Conservation (phyloP, 2,888 invertebrate species). For the Xestia c-nigrum region DNA sequence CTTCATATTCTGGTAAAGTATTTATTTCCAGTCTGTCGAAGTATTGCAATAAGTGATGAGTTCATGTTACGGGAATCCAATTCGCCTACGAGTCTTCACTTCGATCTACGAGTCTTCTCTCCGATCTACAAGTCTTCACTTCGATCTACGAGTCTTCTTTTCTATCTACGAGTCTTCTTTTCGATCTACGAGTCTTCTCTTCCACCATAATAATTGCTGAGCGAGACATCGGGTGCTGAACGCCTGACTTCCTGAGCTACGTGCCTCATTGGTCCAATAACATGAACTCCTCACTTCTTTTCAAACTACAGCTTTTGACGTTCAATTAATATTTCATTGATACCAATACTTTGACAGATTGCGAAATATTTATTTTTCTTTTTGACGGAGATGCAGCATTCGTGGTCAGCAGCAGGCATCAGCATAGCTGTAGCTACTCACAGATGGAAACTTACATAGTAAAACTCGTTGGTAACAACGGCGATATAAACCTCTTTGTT, state of each 20-base stretch:
- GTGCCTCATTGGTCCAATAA: constrained; percentile 14
- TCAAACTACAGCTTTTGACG: not conserved
- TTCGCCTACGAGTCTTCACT: not conserved
- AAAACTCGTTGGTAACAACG: not conserved
- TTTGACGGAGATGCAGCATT: not conserved
- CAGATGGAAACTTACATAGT: not conserved
- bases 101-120: not conserved
- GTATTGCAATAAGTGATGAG: constrained; percentile 25
- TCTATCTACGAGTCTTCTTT: constrained; percentile 8
- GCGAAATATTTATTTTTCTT: constrained; percentile 33
- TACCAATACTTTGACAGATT: constrained; percentile 35
- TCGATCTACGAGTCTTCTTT: too few relatives aligned
- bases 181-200: constrained; percentile 15
- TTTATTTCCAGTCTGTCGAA: constrained; percentile 39
- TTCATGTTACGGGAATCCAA: constrained; percentile 22
- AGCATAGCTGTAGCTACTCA: not conserved
- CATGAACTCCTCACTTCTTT: constrained; percentile 9
- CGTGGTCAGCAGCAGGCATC: not conserved
- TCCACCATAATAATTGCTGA: not conserved
- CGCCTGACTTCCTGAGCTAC: not conserved
- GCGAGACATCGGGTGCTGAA: constrained; percentile 16
- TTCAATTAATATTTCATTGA: not conserved
- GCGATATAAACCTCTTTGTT: not conserved
- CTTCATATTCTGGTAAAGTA: constrained; percentile 44
- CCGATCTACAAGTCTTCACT: constrained; percentile 4